phyloP scores from a whole-genome alignment of 2,797 vertebrate species.

The Gymnopithys bicolor region DNA sequence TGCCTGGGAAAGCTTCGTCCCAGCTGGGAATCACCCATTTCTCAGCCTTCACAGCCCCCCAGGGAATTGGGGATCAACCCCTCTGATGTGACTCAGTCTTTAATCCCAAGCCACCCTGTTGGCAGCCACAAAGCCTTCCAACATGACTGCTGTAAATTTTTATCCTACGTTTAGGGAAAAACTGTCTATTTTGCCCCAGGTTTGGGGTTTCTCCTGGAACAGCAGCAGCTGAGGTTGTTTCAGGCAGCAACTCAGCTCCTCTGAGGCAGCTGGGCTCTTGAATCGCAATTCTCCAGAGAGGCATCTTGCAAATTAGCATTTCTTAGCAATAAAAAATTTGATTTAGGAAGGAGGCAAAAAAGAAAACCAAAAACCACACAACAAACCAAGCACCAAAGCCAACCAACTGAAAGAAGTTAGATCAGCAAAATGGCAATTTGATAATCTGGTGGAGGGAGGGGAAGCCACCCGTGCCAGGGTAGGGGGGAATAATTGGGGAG shows the following conservation, averaged over 20 bases:
- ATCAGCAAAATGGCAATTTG: slow-evolving; percentile 28
- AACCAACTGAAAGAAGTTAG: background rate
- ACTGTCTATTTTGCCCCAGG: background rate
- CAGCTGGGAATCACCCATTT: background rate
- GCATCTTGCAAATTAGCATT: slow-evolving; percentile 4
- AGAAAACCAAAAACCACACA: background rate
- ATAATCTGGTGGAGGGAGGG: background rate
- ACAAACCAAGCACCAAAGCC: background rate
- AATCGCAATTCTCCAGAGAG: background rate
- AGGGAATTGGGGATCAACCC: background rate
- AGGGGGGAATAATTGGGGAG: background rate
- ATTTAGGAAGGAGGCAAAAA: background rate
- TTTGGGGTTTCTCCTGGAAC: background rate
- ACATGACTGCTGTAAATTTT: accelerated
- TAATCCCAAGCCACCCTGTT: background rate
- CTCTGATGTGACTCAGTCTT: background rate
- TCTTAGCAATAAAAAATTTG: slow-evolving; percentile 25
- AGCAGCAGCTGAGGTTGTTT: background rate
- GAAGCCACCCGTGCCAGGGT: background rate
- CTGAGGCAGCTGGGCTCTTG: background rate
- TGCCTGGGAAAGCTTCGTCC: background rate
- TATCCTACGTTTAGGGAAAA: background rate
- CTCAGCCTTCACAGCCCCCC: background rate
- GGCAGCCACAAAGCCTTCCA: background rate
- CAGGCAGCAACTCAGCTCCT: background rate